A percentile compares a stretch with the other conserved stretches of the same genome.
Conservation (phyloP, 2,888 invertebrate species). For the Aporophyla lueneburgensis region DNA sequence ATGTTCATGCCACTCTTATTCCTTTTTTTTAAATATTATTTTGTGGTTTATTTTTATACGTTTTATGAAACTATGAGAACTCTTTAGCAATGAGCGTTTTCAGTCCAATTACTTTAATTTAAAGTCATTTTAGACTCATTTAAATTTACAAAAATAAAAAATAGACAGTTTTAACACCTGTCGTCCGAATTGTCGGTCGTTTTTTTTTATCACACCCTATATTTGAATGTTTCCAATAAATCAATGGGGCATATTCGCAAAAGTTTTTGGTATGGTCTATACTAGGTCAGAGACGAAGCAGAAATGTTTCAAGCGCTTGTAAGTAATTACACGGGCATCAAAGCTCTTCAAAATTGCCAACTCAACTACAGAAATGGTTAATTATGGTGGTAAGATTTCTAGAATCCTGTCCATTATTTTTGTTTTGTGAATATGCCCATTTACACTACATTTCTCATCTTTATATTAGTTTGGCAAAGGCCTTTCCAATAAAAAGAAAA, state of each 20-base stretch:
- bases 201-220: conserved; percentile 20
- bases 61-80: no score
- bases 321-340: neutral
- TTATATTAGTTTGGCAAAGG: neutral
- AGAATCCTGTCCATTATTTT: neutral
- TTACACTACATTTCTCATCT: neutral
- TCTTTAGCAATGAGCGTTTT: no score
- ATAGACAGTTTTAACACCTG: conserved; percentile 10
- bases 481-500: neutral
- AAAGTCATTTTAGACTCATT: conserved; percentile 17
- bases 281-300: no score
- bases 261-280: neutral
- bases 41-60: no score
- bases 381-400: neutral
- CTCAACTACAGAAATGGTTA: no score
- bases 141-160: neutral
- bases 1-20: no score
- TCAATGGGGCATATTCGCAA: conserved; percentile 12
- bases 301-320: neutral
- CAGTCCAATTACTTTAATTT: conserved; percentile 3
- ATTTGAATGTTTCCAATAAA: conserved; percentile 21
- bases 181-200: conserved; percentile 26
- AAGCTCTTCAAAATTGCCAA: neutral
- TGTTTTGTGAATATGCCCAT: conserved; percentile 2
- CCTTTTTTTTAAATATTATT: no score